Percentiles rank a stretch among this genome's conserved stretches.
These are phyloP conservation scores for Conops quadrifasciatus DNA, from an alignment of 2,888 invertebrate species.

Conservation along the genomic window DNA sequence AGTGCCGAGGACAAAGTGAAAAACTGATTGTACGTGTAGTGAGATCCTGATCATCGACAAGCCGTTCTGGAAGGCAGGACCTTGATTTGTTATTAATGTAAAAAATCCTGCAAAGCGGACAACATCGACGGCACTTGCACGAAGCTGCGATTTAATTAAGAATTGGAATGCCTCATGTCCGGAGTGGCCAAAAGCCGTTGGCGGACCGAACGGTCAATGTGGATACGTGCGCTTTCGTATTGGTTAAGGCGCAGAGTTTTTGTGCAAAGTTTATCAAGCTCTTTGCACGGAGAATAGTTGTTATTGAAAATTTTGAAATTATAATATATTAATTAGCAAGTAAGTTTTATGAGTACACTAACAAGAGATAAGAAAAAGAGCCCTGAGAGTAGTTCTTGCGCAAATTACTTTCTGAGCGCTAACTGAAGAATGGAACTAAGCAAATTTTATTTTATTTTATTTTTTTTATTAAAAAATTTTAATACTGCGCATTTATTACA, in stretches of 20 bases:
- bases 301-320: slow-evolving; percentile 34
- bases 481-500: no score
- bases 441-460: not conserved
- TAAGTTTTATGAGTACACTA: slow-evolving; percentile 33
- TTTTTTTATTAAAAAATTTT: no score
- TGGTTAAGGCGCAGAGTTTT: not conserved
- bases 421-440: slow-evolving; percentile 6
- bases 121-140: slow-evolving; percentile 14
- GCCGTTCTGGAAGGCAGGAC: not conserved
- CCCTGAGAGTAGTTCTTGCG: slow-evolving; percentile 17
- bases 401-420: not conserved
- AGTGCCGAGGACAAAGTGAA: slow-evolving; percentile 72
- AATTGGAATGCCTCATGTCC: not conserved
- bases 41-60: slow-evolving; percentile 10
- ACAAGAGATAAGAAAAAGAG: slow-evolving; percentile 3
- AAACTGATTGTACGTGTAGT: slow-evolving; percentile 59
- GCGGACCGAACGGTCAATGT: not conserved
- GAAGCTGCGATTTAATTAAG: slow-evolving; percentile 26
- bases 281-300: slow-evolving; percentile 16
- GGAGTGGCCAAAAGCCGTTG: not conserved
- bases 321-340: slow-evolving; percentile 37
- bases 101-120: slow-evolving; percentile 6
- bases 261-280: slow-evolving; percentile 17
- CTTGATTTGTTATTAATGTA: slow-evolving; percentile 21
- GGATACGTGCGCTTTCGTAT: not conserved